Conservation (phyloP, 1,140 invertebrate species). For the Drosophila subobscura region DNA sequence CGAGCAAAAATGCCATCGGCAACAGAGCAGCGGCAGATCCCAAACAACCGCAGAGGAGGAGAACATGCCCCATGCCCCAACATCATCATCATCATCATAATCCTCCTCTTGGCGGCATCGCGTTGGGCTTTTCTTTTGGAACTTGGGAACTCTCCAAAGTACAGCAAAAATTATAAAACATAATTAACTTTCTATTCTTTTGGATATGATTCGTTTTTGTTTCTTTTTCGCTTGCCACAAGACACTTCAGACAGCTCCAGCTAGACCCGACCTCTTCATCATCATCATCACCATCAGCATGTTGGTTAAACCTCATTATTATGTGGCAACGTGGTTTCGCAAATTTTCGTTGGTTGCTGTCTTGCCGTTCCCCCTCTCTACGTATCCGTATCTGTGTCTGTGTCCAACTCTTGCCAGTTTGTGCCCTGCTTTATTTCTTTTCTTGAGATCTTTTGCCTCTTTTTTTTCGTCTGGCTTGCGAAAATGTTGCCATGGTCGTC, state of each 20-base stretch:
- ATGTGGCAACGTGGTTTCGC: conserved; percentile 56
- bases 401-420: conserved; percentile 10
- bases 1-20: conserved; percentile 44
- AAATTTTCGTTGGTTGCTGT: conserved; percentile 32
- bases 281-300: conserved; percentile 17
- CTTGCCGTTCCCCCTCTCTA: background rate
- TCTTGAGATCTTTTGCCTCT: conserved; percentile 18
- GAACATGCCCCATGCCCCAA: conserved; percentile 34
- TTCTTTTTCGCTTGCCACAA: conserved; percentile 8
- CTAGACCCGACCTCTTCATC: conserved; percentile 13
- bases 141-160: conserved; percentile 51
- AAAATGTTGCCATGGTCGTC: conserved; percentile 63
- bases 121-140: conserved; percentile 64
- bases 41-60: conserved; percentile 61
- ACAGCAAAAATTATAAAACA: conserved; percentile 53
- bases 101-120: conserved; percentile 31
- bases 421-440: conserved; percentile 38
- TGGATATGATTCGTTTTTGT: conserved; percentile 14
- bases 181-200: conserved; percentile 73
- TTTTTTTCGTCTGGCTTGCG: conserved; percentile 50
- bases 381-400: too few species aligned
- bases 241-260: conserved; percentile 15
- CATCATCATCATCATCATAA: conserved; percentile 35
- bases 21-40: conserved; percentile 6
- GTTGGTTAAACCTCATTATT: conserved; percentile 32